Evolutionary conservation across 2,888 invertebrate genomes (phyloP).

Genomic region (Molanna angustata): DNA sequence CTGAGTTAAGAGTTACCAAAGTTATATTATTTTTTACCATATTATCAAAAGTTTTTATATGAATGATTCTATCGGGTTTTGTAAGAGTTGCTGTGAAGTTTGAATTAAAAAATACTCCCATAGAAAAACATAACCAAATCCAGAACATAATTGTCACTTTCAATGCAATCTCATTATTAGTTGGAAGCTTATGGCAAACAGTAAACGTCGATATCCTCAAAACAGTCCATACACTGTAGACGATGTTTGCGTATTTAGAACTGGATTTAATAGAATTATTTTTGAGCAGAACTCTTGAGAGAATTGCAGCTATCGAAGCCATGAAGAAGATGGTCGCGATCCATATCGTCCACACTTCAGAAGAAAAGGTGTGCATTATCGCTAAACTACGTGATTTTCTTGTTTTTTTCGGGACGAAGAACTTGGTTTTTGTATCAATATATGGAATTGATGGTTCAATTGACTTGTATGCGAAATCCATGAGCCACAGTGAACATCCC

Average conservation of each 20-base stretch:
- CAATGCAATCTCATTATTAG: slow-evolving; percentile 6
- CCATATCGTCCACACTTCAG: too few species aligned
- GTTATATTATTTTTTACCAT: slow-evolving; percentile 10
- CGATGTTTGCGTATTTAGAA: background rate
- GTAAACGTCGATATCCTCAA: slow-evolving; percentile 10
- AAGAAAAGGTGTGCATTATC: too few species aligned
- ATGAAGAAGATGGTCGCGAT: too few species aligned
- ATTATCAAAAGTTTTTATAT: slow-evolving; percentile 7
- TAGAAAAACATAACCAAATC: slow-evolving; percentile 9
- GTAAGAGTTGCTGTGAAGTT: slow-evolving; percentile 12
- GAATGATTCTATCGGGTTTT: slow-evolving; percentile 4
- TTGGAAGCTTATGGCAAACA: slow-evolving; percentile 7
- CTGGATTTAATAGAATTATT: background rate
- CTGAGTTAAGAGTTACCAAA: too few species aligned
- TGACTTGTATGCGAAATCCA: background rate
- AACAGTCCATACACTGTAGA: slow-evolving; percentile 10
- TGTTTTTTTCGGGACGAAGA: background rate
- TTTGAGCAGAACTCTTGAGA: too few species aligned
- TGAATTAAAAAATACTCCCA: slow-evolving; percentile 9
- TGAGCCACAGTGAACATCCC: background rate
- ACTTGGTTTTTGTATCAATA: background rate
- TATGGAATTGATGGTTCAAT: background rate
- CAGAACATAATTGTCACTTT: slow-evolving; percentile 5
- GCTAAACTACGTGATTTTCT: background rate
- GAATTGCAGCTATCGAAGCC: too few species aligned